Evolutionary conservation across 2,797 vertebrate genomes (phyloP), one percentile per base, ranked within the genome.

Genomic region (Coracias cyanogaster): DNA sequence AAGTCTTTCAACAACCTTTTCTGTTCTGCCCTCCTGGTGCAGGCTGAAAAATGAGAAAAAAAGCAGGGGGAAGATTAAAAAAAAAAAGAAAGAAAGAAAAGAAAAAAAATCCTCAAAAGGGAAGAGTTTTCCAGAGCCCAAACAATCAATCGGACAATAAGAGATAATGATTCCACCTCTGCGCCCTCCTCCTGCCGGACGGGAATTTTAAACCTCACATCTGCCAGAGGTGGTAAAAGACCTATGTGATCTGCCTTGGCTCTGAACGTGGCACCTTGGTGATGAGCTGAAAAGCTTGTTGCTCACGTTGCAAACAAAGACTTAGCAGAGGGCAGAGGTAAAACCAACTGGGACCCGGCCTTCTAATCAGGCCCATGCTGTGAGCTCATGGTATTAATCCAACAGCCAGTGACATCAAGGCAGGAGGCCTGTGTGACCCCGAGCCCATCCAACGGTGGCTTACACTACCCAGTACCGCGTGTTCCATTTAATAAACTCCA

Each of bases 241-340:
- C 61, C 51, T 35, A 10, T 20, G 41, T 24, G 58, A 94, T 60
- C 57, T 4, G 35, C 67, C 67, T 62, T 21, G 35, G 43, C 85
- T 78, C 70, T 77, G 81, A 95, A 49, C 46, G 3, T 9, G 78
- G 82, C 12, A 3, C 70, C 82, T 45, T 26, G 79, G 83, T 80
- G 78, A 76, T 28, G 79, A 95, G 58, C 94, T 94, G 81, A 66
- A 97, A 97, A 90, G 73, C 51, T 93, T 93, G 79, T 91, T 87
- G 95, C 79, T 92, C 55, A 73, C 37, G 8, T 67, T 95, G 46
- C 57, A 94, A 37, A 92, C 82, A 96, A 93, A 93, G 65, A 45
- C 93, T 93, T 96, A 93, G 48, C 55, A 60, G 91, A 93, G 60
- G 82, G 94, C 91, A 96, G 67, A 90, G 76, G 72, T 89, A 66